Base-by-base conservation (phyloP, 2,888 invertebrate genomes). In the Eilema caniola region DNA sequence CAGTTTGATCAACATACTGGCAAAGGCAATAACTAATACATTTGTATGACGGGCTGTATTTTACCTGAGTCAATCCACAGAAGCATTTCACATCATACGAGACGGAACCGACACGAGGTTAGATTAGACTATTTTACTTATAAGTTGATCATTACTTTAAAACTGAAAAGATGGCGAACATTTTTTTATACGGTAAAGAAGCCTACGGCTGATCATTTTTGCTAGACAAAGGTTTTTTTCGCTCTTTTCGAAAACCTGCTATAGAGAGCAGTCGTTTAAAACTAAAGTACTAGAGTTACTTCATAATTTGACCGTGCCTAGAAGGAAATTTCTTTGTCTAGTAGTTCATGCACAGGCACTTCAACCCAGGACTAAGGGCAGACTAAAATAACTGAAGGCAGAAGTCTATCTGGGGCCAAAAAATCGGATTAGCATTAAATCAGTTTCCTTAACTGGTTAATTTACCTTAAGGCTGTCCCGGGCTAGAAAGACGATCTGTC, bases 1-100 rank as follows among this genome's bases (percentile, higher is more conserved):
- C 70, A 59, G 66, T 76, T 69, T 80, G 76, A 81, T 81, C 81
- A 81, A 81, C 81, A 76, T 75, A 80, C 83, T 75, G 37, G 74
- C 67, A 24, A 62, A 70, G 64, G 70, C 61, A 72, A 66, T 76
- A 80, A 72, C 69, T 73, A 69, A 72, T 65, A 68, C 31, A 71
- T 69, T 69, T 69, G 60, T 76, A 70, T 74, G 74, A 73, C 74
- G 60, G 64, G 66, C 14, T 62, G 74, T 69, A 76, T 76, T 74
- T 72, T 74, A 69, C 69, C 62, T 66, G 10, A 62, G 62, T 69
- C 10, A 10, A 69, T 31, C 14, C 1, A 59, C 14, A 12, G n/a
- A 61, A n/a, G 23, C 16, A 16, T 47, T 69, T 69, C 20, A 41
- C 2, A 8, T 1, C 11, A 56, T 3, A 66, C 59, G 72, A 28